phyloP scores from a whole-genome alignment of 1,140 invertebrate genomes.

The Lycorma delicatula region DNA sequence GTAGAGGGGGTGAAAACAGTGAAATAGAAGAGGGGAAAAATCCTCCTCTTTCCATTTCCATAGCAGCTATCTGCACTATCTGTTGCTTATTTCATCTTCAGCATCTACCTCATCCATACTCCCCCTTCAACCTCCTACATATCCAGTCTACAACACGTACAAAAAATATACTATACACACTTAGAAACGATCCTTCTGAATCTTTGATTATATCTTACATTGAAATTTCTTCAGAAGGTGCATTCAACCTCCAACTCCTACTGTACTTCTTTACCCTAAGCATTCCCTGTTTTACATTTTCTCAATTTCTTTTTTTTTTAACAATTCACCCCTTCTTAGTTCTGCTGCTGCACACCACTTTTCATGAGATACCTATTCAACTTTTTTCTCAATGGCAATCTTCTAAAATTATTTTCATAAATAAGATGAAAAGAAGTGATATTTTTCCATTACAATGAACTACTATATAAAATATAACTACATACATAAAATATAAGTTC shows the following conservation, averaged over 20 bases:
- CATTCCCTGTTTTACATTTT: slow-evolving; percentile 19
- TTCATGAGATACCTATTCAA: too few species aligned
- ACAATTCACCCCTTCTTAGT: slow-evolving; percentile 13
- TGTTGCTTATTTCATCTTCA: slow-evolving; percentile 20
- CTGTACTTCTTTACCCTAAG: slow-evolving; percentile 3
- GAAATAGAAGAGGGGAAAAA: slow-evolving; percentile 8
- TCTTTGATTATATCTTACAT: slow-evolving; percentile 20
- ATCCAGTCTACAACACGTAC: slow-evolving; percentile 8
- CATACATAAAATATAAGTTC: too few species aligned
- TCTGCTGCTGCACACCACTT: too few species aligned
- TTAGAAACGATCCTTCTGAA: slow-evolving; percentile 13
- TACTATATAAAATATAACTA: too few species aligned
- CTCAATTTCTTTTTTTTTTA: slow-evolving; percentile 16
- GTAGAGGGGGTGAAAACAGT: slow-evolving; percentile 1
- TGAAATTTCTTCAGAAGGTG: slow-evolving; percentile 19
- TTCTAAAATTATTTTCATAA: too few species aligned
- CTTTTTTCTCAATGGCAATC: too few species aligned
- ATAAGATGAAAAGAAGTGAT: too few species aligned
- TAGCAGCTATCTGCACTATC: slow-evolving; percentile 8
- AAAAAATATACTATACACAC: slow-evolving; percentile 13
- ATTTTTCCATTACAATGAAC: too few species aligned
- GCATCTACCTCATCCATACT: not conserved
- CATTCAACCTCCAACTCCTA: slow-evolving; percentile 6
- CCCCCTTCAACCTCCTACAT: slow-evolving; percentile 3
- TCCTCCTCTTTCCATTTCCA: not conserved